A percentile compares a stretch with the other conserved stretches of the same genome.
Evolutionary conservation across 2,888 invertebrate species (phyloP).

Genomic region (Dryobota labecula): DNA sequence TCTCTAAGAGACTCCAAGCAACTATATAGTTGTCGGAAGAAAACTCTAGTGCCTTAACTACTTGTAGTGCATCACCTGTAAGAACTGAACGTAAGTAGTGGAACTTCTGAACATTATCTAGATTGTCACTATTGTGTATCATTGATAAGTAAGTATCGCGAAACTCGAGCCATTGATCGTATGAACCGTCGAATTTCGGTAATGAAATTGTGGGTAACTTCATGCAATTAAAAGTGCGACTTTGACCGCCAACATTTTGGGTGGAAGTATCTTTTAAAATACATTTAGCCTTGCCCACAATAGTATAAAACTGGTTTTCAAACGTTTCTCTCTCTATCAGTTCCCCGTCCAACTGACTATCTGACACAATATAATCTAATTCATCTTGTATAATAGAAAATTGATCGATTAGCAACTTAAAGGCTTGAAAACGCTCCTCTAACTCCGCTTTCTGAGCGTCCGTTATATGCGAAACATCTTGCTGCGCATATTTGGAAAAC

Average conservation of each 20-base stretch:
- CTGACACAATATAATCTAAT: neutral
- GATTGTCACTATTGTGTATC: neutral
- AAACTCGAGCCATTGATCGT: constrained; percentile 5
- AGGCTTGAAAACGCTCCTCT: neutral
- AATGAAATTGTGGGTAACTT: constrained; percentile 20
- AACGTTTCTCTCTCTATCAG: constrained; percentile 3
- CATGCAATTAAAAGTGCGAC: neutral
- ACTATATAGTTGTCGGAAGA: neutral
- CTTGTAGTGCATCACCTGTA: constrained; percentile 1
- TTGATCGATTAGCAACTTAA: neutral
- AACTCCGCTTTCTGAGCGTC: neutral
- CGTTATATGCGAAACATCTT: neutral
- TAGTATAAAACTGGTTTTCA: neutral
- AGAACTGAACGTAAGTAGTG: neutral
- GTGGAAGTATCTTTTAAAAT: neutral
- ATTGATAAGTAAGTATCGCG: constrained; percentile 1
- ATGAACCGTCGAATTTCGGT: constrained; percentile 21
- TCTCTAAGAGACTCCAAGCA: neutral
- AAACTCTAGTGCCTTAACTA: neutral
- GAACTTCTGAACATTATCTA: neutral
- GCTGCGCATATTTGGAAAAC: neutral
- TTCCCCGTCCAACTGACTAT: neutral
- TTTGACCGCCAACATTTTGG: neutral
- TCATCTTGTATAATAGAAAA: neutral
- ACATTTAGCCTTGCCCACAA: constrained; percentile 2